phyloP scores from a whole-genome alignment of 2,113 vertebrate genomes.

The Oryctolagus cuniculus region DNA sequence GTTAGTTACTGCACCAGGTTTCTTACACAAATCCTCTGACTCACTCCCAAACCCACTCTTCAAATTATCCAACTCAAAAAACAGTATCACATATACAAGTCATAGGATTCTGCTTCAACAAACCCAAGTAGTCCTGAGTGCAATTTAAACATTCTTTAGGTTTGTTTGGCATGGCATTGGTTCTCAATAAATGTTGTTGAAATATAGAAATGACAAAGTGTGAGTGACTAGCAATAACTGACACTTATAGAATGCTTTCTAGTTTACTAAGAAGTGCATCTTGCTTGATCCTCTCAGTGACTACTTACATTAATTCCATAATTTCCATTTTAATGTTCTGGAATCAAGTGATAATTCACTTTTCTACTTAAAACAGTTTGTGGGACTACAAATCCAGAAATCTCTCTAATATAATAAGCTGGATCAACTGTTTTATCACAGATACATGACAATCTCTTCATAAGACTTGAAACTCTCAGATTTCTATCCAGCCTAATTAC shows the following conservation, averaged over 20 bases:
- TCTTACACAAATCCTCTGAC: neutral
- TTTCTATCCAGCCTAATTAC: neutral
- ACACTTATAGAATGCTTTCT: neutral
- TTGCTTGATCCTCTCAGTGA: neutral
- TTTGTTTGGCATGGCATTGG: neutral
- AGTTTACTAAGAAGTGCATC: neutral
- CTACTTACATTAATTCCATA: neutral
- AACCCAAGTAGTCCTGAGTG: neutral
- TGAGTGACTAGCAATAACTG: neutral
- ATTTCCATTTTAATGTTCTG: neutral
- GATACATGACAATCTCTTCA: neutral
- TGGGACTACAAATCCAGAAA: neutral
- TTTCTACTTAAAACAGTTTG: neutral
- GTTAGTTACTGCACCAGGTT: neutral
- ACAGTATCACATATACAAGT: neutral
- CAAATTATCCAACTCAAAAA: neutral
- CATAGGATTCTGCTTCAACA: neutral
- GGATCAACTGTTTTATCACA: neutral
- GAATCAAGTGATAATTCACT: neutral
- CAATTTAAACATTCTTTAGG: neutral
- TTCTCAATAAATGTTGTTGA: neutral
- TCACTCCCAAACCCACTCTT: accelerated
- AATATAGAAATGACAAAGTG: neutral
- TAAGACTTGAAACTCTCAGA: neutral
- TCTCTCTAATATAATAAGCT: neutral